A percentile compares a stretch with the other conserved stretches of the same genome.
Conservation (phyloP, 2,113 vertebrate genomes). For the Eonycteris spelaea region DNA sequence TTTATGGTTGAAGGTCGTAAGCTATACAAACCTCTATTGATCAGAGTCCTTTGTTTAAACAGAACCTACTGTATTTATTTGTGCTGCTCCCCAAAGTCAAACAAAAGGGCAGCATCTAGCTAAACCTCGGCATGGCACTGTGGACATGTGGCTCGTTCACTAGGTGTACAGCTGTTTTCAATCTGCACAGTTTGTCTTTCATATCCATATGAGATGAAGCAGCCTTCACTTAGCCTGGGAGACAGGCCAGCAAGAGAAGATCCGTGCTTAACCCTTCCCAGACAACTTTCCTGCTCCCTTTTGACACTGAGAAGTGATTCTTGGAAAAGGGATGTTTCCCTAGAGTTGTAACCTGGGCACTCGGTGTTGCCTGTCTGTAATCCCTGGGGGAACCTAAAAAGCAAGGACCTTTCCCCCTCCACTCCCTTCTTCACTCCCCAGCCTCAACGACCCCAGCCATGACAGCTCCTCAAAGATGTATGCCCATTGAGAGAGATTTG, state of each 20-base stretch:
- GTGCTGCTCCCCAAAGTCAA: slow-evolving; percentile 83
- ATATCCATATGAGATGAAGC: slow-evolving; percentile 87
- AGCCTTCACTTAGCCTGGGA: slow-evolving; percentile 89
- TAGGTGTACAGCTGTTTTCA: slow-evolving; percentile 90
- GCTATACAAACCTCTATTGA: slow-evolving; percentile 87
- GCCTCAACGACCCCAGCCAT: background rate
- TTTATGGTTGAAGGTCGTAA: slow-evolving; percentile 84
- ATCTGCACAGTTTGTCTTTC: slow-evolving; percentile 88
- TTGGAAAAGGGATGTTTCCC: background rate
- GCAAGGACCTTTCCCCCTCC: fast-evolving
- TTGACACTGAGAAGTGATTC: background rate
- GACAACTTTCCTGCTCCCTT: slow-evolving; percentile 49
- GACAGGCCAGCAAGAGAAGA: slow-evolving; percentile 86
- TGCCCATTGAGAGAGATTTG: background rate
- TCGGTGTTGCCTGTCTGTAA: fast-evolving
- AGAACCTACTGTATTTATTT: slow-evolving; percentile 88
- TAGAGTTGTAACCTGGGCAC: background rate
- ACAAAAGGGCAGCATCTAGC: slow-evolving; percentile 84
- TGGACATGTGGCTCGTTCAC: slow-evolving; percentile 82
- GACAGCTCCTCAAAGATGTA: background rate
- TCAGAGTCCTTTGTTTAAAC: slow-evolving; percentile 86
- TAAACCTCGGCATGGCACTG: slow-evolving; percentile 81
- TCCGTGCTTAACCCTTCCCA: slow-evolving; percentile 87
- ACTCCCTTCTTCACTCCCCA: background rate
- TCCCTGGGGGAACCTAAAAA: background rate